A percentile compares a stretch with the other conserved stretches of the same genome.
phyloP scores from a whole-genome alignment of 2,797 vertebrate genomes.

The Dermochelys coriacea region DNA sequence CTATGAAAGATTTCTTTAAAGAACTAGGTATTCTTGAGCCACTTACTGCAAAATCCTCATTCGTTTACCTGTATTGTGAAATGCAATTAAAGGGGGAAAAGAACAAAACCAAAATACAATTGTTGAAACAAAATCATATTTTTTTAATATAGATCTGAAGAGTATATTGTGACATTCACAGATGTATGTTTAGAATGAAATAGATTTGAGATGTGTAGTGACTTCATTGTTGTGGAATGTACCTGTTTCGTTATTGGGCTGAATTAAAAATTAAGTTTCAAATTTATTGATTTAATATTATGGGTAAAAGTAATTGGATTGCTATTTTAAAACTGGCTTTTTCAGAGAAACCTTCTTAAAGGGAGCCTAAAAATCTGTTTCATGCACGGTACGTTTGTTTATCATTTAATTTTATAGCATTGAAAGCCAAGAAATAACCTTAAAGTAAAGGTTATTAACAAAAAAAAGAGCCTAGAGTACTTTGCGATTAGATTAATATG shows the following conservation, averaged over 20 bases:
- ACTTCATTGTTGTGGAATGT: background rate
- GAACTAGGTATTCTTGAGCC: background rate
- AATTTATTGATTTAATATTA: background rate
- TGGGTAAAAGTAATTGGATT: background rate
- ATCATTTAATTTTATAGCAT: background rate
- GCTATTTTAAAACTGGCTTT: background rate
- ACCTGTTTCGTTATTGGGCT: background rate
- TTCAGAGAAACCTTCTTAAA: background rate
- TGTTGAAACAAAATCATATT: too few relatives aligned
- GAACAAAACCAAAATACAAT: accelerated
- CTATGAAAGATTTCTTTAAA: background rate
- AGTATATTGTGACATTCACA: background rate
- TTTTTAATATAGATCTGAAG: background rate
- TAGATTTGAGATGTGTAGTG: background rate
- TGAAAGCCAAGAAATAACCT: background rate
- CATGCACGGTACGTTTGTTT: too few relatives aligned
- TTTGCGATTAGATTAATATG: background rate
- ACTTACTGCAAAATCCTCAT: background rate
- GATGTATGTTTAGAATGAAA: accelerated
- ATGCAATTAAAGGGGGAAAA: too few relatives aligned
- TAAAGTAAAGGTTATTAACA: background rate
- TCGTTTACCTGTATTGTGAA: background rate
- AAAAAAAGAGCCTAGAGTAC: background rate
- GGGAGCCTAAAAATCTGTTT: background rate
- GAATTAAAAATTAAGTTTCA: background rate